Evolutionary conservation across 2,113 vertebrate genomes (phyloP).

Genomic region (Gobiocypris rarus): DNA sequence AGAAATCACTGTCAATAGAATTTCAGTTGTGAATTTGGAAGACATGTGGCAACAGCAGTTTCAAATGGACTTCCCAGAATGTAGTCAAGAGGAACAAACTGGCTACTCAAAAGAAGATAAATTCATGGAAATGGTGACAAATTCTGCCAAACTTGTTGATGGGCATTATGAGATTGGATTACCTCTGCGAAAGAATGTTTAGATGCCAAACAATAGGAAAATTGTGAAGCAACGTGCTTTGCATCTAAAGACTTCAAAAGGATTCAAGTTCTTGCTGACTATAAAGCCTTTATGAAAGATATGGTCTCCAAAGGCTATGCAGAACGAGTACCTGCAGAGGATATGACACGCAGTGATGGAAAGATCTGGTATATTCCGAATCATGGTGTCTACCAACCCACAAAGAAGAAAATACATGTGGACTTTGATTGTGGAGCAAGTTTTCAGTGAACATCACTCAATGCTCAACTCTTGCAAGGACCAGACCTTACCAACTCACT

Average conservation of each 20-base stretch:
- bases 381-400: conserved; percentile 7
- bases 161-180: background rate
- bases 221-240: conserved; percentile 4
- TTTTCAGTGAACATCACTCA: conserved; percentile 37
- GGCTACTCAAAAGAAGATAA: background rate
- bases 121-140: background rate
- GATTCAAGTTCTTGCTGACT: background rate
- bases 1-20: background rate
- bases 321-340: background rate
- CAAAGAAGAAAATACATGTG: background rate
- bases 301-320: background rate
- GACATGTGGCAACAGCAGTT: background rate
- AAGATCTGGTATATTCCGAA: background rate
- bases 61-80: background rate
- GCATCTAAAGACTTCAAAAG: background rate
- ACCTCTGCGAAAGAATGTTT: background rate
- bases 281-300: background rate
- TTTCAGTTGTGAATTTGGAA: background rate
- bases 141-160: background rate
- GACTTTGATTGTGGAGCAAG: conserved; percentile 36
- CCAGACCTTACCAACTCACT: conserved; percentile 5
- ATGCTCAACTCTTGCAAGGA: conserved; percentile 37
- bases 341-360: background rate
- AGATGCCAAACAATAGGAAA: conserved; percentile 4
- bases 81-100: background rate